Percentiles rank a stretch among this genome's conserved stretches.
Evolutionary conservation across 2,113 vertebrate species (phyloP).

Genomic region (Copsychus sechellarum): DNA sequence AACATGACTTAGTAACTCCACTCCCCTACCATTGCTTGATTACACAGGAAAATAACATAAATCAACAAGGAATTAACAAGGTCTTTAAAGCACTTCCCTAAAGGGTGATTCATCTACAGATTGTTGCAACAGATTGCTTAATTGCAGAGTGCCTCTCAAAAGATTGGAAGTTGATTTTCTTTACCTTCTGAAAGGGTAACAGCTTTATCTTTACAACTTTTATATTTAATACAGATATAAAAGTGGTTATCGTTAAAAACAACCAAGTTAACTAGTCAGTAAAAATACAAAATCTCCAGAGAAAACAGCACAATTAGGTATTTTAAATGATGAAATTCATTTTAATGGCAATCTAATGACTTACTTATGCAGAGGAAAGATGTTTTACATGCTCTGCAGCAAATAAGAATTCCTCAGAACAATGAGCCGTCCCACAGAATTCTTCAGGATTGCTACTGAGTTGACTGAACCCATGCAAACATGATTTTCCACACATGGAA

Average conservation of each 20-base stretch:
- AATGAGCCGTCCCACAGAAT: slow-evolving; percentile 14
- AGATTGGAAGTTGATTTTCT: background rate
- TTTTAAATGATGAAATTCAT: background rate
- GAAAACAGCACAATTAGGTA: background rate
- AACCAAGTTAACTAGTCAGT: background rate
- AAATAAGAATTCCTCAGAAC: background rate
- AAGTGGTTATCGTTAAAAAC: background rate
- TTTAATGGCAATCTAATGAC: background rate
- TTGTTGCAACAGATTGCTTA: background rate
- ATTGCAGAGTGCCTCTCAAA: background rate
- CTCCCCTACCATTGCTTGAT: background rate
- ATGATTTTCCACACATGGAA: slow-evolving; percentile 25
- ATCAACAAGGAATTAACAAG: background rate
- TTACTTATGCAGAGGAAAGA: background rate
- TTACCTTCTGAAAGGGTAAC: background rate
- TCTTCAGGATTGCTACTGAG: slow-evolving; percentile 30
- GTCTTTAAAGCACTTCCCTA: background rate
- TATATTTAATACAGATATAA: background rate
- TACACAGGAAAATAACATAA: background rate
- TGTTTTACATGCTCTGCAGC: background rate
- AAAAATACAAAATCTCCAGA: background rate
- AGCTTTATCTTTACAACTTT: background rate
- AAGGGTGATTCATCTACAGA: background rate
- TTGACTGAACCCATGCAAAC: slow-evolving; percentile 17
- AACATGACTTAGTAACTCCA: background rate